phyloP scores from a whole-genome alignment of 2,888 invertebrate genomes.

The Pterobdella sp. region DNA sequence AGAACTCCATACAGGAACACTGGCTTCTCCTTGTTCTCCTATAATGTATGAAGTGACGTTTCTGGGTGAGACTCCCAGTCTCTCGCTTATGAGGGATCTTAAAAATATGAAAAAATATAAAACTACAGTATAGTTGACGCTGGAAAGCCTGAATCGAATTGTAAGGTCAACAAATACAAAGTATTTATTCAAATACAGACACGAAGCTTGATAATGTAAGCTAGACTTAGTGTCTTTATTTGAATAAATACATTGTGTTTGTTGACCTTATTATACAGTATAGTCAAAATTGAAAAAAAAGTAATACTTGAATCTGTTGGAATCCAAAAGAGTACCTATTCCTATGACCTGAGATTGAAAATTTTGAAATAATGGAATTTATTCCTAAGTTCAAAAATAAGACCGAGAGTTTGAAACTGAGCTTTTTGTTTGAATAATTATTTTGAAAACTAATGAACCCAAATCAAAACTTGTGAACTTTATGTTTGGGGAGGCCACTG shows the following conservation, averaged over 20 bases:
- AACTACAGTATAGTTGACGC: not conserved
- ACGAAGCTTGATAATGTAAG: not conserved
- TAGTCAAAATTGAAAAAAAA: not conserved
- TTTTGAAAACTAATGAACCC: not conserved
- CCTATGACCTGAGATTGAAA: constrained; percentile 58
- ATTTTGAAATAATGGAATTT: not conserved
- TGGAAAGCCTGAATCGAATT: not conserved
- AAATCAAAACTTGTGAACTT: constrained; percentile 63
- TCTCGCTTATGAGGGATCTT: constrained; percentile 76
- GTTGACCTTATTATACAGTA: no score
- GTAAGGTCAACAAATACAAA: no score
- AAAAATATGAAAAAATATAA: not conserved
- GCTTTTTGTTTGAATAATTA: not conserved
- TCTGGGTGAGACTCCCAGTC: constrained; percentile 69
- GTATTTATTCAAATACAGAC: no score
- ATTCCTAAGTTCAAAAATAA: not conserved
- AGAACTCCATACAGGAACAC: constrained; percentile 86
- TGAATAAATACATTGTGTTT: no score
- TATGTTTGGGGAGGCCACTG: constrained; percentile 76
- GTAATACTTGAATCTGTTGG: constrained; percentile 64
- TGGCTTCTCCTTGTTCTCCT: constrained; percentile 86
- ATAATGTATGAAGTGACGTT: constrained; percentile 87
- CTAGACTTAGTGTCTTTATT: no score
- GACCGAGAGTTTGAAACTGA: not conserved
- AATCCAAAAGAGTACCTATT: constrained; percentile 85